Conservation (phyloP, 2,888 invertebrate species). For the Danaus chrysippus region DNA sequence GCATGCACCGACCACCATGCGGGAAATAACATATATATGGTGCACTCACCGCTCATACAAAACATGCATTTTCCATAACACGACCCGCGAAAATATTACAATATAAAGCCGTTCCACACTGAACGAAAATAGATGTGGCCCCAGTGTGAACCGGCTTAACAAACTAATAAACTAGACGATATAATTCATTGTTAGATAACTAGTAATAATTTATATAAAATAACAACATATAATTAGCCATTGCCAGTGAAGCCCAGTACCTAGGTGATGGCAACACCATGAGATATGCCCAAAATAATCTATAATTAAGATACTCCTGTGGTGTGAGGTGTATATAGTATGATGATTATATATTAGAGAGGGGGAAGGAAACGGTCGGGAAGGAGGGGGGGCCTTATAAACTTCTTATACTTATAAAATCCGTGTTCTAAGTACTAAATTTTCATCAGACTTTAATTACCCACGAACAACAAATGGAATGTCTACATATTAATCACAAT, state of each 20-base stretch:
- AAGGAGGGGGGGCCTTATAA: no score
- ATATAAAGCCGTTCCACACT: slow-evolving; percentile 2
- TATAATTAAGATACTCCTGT: slow-evolving; percentile 43
- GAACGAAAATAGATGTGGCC: background rate
- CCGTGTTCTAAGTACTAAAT: no score
- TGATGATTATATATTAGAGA: background rate
- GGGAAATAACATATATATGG: slow-evolving; percentile 38
- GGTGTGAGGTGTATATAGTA: slow-evolving; percentile 56
- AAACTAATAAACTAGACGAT: slow-evolving; percentile 35
- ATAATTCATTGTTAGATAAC: slow-evolving; percentile 25
- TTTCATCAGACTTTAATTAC: background rate
- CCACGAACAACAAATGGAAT: slow-evolving; percentile 60
- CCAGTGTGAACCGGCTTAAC: slow-evolving; percentile 26
- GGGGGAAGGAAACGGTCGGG: background rate
- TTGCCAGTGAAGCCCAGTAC: slow-evolving; percentile 71
- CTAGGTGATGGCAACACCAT: slow-evolving; percentile 71
- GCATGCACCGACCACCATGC: slow-evolving; percentile 23
- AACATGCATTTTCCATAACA: slow-evolving; percentile 73
- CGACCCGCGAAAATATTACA: slow-evolving; percentile 64
- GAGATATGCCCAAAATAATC: slow-evolving; percentile 33
- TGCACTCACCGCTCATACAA: slow-evolving; percentile 57
- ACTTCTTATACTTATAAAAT: no score
- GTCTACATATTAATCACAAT: slow-evolving; percentile 67
- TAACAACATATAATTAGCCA: slow-evolving; percentile 68
- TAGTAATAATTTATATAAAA: slow-evolving; percentile 27